A percentile compares a stretch with the other conserved stretches of the same genome.
Evolutionary conservation across 2,113 vertebrate genomes (phyloP).

Genomic region (Sisor rabdophorus): DNA sequence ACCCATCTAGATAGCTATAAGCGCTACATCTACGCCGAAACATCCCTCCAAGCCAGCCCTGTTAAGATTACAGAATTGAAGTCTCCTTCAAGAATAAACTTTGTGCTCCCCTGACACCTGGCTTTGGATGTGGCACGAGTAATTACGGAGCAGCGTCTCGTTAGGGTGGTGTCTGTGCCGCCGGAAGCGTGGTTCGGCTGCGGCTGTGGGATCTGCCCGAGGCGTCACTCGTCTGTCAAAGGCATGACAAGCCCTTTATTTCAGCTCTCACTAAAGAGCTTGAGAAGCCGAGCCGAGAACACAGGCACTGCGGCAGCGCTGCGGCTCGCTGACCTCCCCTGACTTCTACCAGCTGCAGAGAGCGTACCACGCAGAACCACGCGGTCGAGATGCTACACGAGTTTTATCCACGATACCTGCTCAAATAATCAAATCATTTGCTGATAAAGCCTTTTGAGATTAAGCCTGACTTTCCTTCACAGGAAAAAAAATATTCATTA

Average conservation of each 20-base stretch:
- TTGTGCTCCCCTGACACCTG: conserved; percentile 35
- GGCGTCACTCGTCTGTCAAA: conserved; percentile 62
- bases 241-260: conserved; percentile 56
- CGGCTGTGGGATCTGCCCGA: conserved; percentile 64
- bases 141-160: conserved; percentile 43
- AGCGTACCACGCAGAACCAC: neutral
- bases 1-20: conserved; percentile 9
- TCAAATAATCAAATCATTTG: no score
- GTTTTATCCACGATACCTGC: neutral
- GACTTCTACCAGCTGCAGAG: conserved; percentile 18
- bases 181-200: conserved; percentile 51
- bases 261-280: conserved; percentile 42
- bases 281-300: conserved; percentile 27
- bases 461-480: conserved; percentile 37
- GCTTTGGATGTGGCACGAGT: conserved; percentile 36
- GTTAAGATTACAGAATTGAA: conserved; percentile 25
- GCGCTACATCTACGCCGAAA: conserved; percentile 5
- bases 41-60: conserved; percentile 29
- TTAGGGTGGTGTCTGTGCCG: conserved; percentile 47
- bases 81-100: conserved; percentile 31
- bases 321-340: conserved; percentile 32
- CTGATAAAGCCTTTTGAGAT: neutral
- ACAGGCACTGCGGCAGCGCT: conserved; percentile 20
- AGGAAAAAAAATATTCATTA: conserved; percentile 54
- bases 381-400: conserved; percentile 6